Percentiles rank a stretch among this genome's conserved stretches.
Conservation (phyloP, 2,888 invertebrate genomes). For the Eubasilissa splendida region DNA sequence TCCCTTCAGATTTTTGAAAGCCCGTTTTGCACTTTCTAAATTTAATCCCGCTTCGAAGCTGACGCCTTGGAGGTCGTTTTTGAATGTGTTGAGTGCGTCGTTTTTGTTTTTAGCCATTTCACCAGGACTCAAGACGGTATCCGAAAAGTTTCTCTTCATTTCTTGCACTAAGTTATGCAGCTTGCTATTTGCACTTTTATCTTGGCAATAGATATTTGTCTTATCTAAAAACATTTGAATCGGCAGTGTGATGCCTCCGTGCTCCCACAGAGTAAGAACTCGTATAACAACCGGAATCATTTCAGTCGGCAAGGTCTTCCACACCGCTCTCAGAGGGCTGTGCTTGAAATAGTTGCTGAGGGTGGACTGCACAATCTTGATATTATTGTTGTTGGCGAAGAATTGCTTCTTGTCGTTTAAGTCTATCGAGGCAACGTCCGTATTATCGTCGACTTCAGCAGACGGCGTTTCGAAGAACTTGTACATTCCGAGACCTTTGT, state of each 20-base stretch:
- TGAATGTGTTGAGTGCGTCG: conserved; percentile 27
- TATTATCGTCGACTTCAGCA: conserved; percentile 51
- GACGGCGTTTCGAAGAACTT: conserved; percentile 57
- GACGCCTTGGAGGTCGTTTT: conserved; percentile 35
- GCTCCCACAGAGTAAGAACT: conserved; percentile 71
- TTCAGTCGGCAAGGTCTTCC: conserved; percentile 67
- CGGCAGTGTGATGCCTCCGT: conserved; percentile 69
- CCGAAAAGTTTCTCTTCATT: conserved; percentile 48
- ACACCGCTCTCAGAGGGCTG: conserved; percentile 70
- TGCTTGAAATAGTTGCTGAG: conserved; percentile 68
- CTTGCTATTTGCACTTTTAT: conserved; percentile 42
- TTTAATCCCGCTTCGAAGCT: conserved; percentile 21
- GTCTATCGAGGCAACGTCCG: conserved; percentile 38
- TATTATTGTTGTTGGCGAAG: conserved; percentile 45
- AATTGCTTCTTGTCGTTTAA: conserved; percentile 46
- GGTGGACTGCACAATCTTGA: conserved; percentile 54
- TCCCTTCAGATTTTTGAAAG: conserved; percentile 24
- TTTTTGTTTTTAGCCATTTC: conserved; percentile 31
- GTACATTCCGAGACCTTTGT: conserved; percentile 50
- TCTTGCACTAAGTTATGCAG: conserved; percentile 42
- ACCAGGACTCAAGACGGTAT: not conserved
- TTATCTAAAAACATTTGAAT: conserved; percentile 56
- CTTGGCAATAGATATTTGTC: conserved; percentile 38
- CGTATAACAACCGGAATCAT: conserved; percentile 71
- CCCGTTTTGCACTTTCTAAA: not conserved